A percentile compares a stretch with the other conserved stretches of the same genome.
Conservation (phyloP, 2,797 vertebrate species). For the Xiphophorus birchmanni region DNA sequence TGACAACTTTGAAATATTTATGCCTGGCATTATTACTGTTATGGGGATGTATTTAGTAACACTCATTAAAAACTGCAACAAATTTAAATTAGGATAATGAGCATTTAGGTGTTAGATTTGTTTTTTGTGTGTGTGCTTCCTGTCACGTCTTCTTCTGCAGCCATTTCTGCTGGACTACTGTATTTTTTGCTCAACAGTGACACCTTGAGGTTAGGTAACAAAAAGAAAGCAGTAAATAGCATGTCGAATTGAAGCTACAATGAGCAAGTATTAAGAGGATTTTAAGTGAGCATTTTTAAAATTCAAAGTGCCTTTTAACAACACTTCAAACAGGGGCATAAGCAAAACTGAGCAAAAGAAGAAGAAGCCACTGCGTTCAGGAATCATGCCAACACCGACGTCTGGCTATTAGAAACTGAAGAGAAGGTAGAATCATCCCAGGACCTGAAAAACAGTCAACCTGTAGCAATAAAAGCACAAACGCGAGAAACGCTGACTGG, state of each 20-base stretch:
- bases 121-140: not conserved
- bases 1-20: not conserved
- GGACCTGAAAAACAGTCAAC: not conserved
- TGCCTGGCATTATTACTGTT: too few relatives aligned
- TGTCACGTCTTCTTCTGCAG: not conserved
- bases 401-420: not conserved
- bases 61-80: not conserved
- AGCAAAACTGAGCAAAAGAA: not conserved
- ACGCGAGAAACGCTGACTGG: not conserved
- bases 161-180: not conserved
- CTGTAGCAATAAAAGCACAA: not conserved
- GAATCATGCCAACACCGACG: not conserved
- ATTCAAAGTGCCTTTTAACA: not conserved
- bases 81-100: not conserved
- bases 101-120: not conserved
- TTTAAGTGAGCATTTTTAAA: not conserved
- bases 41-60: not conserved
- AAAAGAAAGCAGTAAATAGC: not conserved
- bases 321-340: not conserved
- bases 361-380: not conserved
- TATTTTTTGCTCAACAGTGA: not conserved
- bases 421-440: not conserved
- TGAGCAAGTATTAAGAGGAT: not conserved
- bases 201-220: not conserved
- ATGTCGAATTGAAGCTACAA: not conserved